A percentile compares a stretch with the other conserved stretches of the same genome.
Conservation (phyloP, 1,140 invertebrate genomes). For the Drosophila willistoni region DNA sequence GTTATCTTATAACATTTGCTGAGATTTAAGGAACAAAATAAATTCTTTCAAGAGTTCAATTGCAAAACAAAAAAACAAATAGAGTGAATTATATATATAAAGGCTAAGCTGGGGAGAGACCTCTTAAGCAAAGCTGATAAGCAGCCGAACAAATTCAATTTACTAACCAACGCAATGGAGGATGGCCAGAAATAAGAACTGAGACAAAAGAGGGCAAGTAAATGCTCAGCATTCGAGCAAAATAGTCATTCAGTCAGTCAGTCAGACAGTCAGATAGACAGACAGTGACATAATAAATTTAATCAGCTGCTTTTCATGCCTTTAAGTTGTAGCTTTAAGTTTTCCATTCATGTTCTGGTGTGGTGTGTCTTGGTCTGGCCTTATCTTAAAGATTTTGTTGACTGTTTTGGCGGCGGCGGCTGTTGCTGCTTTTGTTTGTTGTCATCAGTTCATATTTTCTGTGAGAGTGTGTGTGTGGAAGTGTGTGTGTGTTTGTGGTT, state of each 20-base stretch:
- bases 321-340: slow-evolving; percentile 20
- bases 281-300: slow-evolving; percentile 42
- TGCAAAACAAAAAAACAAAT: slow-evolving; percentile 28
- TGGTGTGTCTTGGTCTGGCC: neutral
- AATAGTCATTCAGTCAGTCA: neutral
- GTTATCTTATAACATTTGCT: slow-evolving; percentile 31
- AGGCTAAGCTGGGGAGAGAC: slow-evolving; percentile 10
- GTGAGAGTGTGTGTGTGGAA: slow-evolving; percentile 16
- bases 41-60: slow-evolving; percentile 11
- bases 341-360: neutral
- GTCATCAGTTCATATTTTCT: slow-evolving; percentile 27
- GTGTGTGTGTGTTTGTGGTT: slow-evolving; percentile 14
- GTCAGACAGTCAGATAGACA: neutral
- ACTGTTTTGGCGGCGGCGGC: slow-evolving; percentile 7
- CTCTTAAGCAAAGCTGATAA: slow-evolving; percentile 30
- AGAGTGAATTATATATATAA: neutral
- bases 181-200: slow-evolving; percentile 26
- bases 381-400: slow-evolving; percentile 29
- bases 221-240: slow-evolving; percentile 21
- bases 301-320: slow-evolving; percentile 33
- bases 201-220: neutral
- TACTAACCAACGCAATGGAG: slow-evolving; percentile 15
- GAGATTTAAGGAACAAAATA: slow-evolving; percentile 27
- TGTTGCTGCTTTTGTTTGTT: slow-evolving; percentile 16
- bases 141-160: slow-evolving; percentile 44